Evolutionary conservation across 2,888 invertebrate genomes (phyloP), one percentile per base, ranked within the genome.

Genomic region (Incurvaria masculella): DNA sequence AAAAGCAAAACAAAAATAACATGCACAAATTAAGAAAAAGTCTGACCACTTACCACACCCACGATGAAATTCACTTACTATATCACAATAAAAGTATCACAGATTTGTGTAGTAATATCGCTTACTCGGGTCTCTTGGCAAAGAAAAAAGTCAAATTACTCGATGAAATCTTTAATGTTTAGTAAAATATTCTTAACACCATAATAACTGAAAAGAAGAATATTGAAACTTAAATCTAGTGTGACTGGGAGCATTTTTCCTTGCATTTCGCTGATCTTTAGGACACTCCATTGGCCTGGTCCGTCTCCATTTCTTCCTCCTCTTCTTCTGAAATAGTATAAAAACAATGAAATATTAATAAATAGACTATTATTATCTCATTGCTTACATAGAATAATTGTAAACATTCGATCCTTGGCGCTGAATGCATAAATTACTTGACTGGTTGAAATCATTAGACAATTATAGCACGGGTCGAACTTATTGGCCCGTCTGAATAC

Each of bases 291-390:
- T 72, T 72, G 42, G 61, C 55, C 57, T 69, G 70, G 50, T 76
- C 73, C 2, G 72, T 70, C 45, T 76, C 79, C 78, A 76, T 79
- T 61, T 74, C 78, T 52, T 76, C 78, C 53, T 70, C 70, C 49
- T 73, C 75, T 39, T 65, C 68, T 66, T 79, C 79, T 78, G 75
- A 62, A 76, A 79, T 57, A 51, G 68, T 54, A 63, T 57, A 54
- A 61, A 56, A 42, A 50, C 44, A 46, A 23, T 10, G 6, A 23
- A 23, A 23, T 23, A 10, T 23, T 6, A 23, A 23, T 23, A 23
- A 23, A 23, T 23, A n/a, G n/a, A n/a, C n/a, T n/a, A n/a, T n/a
- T n/a, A n/a, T n/a, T n/a, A n/a, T n/a, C n/a, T n/a, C n/a, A n/a
- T n/a, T n/a, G n/a, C n/a, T n/a, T n/a, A n/a, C n/a, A n/a, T n/a